phyloP scores from a whole-genome alignment of 2,888 invertebrate genomes.

The Nephrotoma flavescens region DNA sequence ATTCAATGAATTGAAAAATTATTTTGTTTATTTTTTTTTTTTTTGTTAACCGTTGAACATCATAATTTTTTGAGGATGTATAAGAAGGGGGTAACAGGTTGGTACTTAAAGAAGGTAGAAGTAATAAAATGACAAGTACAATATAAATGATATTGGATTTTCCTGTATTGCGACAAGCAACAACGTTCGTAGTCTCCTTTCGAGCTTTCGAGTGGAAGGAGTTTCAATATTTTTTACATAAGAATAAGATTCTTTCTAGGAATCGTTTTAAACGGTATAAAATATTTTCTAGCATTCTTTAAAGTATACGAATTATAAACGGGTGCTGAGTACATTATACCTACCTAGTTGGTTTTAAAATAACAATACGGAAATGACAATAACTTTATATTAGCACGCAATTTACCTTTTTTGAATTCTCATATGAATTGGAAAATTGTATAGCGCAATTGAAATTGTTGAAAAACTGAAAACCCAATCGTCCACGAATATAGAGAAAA shows the following conservation, averaged over 20 bases:
- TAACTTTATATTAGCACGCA: background rate
- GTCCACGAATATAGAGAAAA: background rate
- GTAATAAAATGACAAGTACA: background rate
- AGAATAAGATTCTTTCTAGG: background rate
- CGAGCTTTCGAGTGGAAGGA: background rate
- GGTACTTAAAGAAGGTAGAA: background rate
- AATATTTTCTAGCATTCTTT: background rate
- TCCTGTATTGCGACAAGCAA: background rate
- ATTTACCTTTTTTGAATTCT: background rate
- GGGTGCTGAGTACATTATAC: background rate
- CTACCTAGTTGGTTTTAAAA: background rate
- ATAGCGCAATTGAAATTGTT: background rate
- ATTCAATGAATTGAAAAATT: background rate
- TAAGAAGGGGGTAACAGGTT: background rate
- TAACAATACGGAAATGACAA: background rate
- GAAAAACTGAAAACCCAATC: background rate
- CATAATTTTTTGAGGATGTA: background rate
- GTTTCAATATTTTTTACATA: background rate
- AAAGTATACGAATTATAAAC: background rate
- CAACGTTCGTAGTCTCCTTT: background rate
- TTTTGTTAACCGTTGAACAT: background rate
- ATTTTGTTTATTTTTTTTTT: background rate
- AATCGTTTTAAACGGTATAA: background rate
- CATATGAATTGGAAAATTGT: background rate
- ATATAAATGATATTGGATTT: background rate